phyloP scores from a whole-genome alignment of 2,113 vertebrate species.

The Rhabdornis inornatus region DNA sequence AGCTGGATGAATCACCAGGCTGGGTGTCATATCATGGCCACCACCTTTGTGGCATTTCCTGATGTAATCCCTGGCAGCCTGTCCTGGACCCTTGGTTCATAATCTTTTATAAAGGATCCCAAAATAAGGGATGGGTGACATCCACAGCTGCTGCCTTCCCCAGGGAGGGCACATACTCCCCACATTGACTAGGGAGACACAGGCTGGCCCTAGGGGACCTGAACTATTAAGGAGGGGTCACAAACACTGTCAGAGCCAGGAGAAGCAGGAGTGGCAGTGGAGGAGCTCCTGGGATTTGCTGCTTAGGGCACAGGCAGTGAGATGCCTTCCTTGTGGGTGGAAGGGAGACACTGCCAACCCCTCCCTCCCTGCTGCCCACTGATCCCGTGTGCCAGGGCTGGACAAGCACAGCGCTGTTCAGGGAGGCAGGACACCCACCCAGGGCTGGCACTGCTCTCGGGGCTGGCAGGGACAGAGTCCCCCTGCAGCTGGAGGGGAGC shows the following conservation, averaged over 20 bases:
- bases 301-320: neutral
- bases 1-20: neutral
- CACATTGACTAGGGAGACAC: neutral
- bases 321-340: accelerated
- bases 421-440: neutral
- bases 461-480: neutral
- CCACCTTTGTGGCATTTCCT: neutral
- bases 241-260: neutral
- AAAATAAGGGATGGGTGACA: neutral
- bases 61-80: neutral
- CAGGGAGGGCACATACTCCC: neutral
- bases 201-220: neutral
- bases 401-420: neutral
- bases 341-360: neutral
- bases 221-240: accelerated
- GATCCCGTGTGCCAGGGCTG: neutral
- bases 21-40: neutral
- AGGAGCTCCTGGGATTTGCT: neutral
- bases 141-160: neutral
- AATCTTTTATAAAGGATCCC: neutral
- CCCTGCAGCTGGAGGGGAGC: neutral
- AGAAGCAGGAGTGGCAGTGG: neutral
- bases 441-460: neutral
- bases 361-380: neutral
- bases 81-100: neutral